These are phyloP conservation scores for Stomatorhinus ivindoensis DNA, from an alignment of 2,113 vertebrate genomes.

Conservation along the genomic window DNA sequence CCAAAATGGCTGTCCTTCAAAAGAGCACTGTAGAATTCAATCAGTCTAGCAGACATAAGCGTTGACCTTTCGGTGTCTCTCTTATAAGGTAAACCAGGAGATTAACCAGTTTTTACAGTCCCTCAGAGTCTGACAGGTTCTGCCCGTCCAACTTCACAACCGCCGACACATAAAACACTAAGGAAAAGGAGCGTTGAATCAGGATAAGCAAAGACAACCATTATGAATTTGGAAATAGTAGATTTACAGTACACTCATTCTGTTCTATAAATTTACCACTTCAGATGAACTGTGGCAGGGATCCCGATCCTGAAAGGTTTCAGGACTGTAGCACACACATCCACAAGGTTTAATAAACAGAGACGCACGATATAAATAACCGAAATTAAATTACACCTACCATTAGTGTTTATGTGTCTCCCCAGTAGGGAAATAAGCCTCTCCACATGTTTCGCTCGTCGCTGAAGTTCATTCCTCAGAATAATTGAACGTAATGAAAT, in stretches of 20 bases:
- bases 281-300: background rate
- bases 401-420: slow-evolving; percentile 24
- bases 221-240: background rate
- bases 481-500: slow-evolving; percentile 59
- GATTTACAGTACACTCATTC: background rate
- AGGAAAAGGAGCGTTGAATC: background rate
- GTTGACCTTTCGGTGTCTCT: background rate
- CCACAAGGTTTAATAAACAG: slow-evolving; percentile 13
- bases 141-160: background rate
- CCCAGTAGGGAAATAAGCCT: slow-evolving; percentile 29
- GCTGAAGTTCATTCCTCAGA: slow-evolving; percentile 39
- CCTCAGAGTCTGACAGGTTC: background rate
- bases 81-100: background rate
- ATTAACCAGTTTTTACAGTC: background rate
- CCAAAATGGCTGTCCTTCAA: background rate
- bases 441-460: slow-evolving; percentile 41
- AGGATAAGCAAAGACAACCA: background rate
- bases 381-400: slow-evolving; percentile 47
- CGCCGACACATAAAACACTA: background rate
- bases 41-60: background rate
- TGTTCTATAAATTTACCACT: background rate
- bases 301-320: background rate
- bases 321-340: background rate
- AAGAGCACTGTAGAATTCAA: background rate
- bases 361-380: slow-evolving; percentile 39